Evolutionary conservation across 2,888 invertebrate species (phyloP).

Genomic region (Eupithecia exiguata): DNA sequence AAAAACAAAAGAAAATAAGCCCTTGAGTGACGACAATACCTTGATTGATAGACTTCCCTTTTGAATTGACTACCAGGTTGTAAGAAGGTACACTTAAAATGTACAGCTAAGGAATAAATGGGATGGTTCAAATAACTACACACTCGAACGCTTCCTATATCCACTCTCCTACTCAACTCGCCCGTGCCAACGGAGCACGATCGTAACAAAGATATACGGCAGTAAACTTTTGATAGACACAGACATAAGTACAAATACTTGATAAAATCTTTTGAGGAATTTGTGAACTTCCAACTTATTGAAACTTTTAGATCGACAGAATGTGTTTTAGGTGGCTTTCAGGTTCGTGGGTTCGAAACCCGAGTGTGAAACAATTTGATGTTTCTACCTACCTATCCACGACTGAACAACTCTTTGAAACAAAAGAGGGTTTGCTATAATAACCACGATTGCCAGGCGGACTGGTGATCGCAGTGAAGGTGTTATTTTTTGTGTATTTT

Average conservation of each 20-base stretch:
- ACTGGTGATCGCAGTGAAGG: no score
- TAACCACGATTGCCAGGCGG: no score
- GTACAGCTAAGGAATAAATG: background rate
- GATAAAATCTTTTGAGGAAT: constrained; percentile 1
- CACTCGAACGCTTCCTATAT: background rate
- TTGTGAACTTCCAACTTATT: background rate
- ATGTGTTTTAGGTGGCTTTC: background rate
- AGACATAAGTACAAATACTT: constrained; percentile 14
- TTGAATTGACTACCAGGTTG: background rate
- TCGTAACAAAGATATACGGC: constrained; percentile 15
- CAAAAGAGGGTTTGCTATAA: no score
- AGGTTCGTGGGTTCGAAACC: background rate
- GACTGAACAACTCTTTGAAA: no score
- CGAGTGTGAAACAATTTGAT: background rate
- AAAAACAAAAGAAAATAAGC: no score
- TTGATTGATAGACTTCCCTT: no score
- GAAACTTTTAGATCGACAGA: background rate
- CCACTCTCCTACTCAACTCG: background rate
- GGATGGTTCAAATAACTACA: background rate
- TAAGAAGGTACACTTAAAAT: background rate
- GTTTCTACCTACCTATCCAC: no score
- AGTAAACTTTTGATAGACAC: constrained; percentile 16
- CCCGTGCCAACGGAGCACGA: background rate
- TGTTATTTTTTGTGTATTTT: no score
- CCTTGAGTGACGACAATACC: background rate